Evolutionary conservation across 2,888 invertebrate genomes (phyloP), one percentile per base, ranked within the genome.

Genomic region (Drosophila nr. perissopoda): DNA sequence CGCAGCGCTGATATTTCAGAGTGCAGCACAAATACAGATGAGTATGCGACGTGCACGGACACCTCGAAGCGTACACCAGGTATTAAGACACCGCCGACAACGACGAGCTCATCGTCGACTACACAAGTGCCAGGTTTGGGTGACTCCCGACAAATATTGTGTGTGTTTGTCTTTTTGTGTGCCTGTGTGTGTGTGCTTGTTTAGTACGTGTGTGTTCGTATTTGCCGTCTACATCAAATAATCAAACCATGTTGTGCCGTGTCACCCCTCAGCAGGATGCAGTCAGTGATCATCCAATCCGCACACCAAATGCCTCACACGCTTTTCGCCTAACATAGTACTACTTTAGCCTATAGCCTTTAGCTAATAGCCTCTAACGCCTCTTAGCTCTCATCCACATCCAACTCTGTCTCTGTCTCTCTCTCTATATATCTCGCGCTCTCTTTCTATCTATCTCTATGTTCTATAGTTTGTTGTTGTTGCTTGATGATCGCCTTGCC

Each of bases 31-130:
- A 95, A 96, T 48, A 96, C 96, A 27, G 97, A 97, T 92, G 97
- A 97, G 93, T 97, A 97, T 92, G 96, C 97, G 79, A 97, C 97
- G 83, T 97, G 97, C 91, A 97, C 96, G 63, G 96, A 96, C 90
- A 96, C 95, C 89, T 96, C 96, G 25, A 95, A 95, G 92, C 94
- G 92, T 86, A 94, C 92, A 91, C 94, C 90, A 94, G 94, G 93
- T 94, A 94, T 91, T 92, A 93, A 92, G 93, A 94, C 93, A 80
- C 92, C 93, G 89, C 89, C 92, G 78, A 92, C 93, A 90, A 90
- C 94, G 92, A 91, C 92, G 78, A 92, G 92, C 90, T 92, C 93
- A 82, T 93, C 93, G 91, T 92, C 93, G 83, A 92, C 93, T 74
- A 93, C 93, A 90, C 93, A 93, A 92, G 92, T 93, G 91, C 93